Base-by-base conservation (phyloP, 2,797 vertebrate species). In the Eospalax fontanierii region DNA sequence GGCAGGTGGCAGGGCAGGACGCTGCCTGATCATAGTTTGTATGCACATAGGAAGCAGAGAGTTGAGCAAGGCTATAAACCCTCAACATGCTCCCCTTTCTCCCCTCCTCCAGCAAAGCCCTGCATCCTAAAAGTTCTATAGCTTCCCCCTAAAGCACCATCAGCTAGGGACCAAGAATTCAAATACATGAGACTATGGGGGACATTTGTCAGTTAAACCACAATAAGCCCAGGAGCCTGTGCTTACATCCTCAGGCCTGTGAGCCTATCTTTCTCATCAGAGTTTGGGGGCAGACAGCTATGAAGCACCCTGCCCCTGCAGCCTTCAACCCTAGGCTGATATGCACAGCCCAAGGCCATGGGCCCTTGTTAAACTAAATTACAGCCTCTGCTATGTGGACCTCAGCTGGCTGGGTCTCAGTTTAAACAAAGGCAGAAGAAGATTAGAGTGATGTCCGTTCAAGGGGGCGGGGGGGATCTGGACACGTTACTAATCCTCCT, bases 371-470 rank as follows among this genome's bases (percentile, higher is more conserved):
- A 81, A 89, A 87, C 65, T 80, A 65, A 95, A 91, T 95, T 76
- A 70, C 3, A 18, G 0, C 7, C 75, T 92, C 68, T 43, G 5
- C 71, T 94, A 30, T 7, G 30, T 84, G 68, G 61, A 87, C 89
- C 96, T 96, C 93, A 93, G 95, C 97, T 93, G 95, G 54, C 75
- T 43, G 26, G 61, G 86, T 65, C 85, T 80, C 24, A n/a, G 43
- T 19, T 94, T 94, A 93, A 95, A 85, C 75, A 92, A 90, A 95
- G 79, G 80, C 63, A 16, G 0, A 15, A 22, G 65, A 38, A 79
- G 81, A 96, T 96, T 85, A 90, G 83, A 84, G 80, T 90, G 92
- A 50, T 90, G 59, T 84, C 79, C 84, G 57, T 78, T 95, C 79
- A 75, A 74, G 30, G 26, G 30, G 33, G 82, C 3, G n/a, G 66